Conservation (phyloP, 1,140 invertebrate species). For the Mactra quadrangularis region DNA sequence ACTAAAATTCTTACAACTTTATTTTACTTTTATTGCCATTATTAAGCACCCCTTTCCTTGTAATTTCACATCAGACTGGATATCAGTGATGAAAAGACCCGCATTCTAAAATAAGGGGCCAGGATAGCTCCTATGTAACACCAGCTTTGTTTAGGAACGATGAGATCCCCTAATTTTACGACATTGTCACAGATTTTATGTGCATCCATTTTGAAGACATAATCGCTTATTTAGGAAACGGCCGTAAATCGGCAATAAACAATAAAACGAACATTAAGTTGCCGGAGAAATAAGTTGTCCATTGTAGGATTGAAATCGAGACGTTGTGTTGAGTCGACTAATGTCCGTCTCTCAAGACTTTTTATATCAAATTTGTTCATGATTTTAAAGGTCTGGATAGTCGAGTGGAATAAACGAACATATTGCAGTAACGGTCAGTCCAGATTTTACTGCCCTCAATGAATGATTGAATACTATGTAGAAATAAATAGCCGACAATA, state of each 20-base stretch:
- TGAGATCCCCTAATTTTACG: conserved; percentile 54
- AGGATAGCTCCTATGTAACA: neutral
- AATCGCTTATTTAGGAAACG: conserved; percentile 59
- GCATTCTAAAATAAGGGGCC: conserved; percentile 35
- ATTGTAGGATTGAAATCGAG: conserved; percentile 20
- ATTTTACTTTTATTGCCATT: conserved; percentile 40
- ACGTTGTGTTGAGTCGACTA: conserved; percentile 22
- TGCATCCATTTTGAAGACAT: conserved; percentile 58
- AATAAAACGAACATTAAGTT: conserved; percentile 60
- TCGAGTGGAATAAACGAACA: conserved; percentile 2
- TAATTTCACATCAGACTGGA: conserved; percentile 42
- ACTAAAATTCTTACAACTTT: conserved; percentile 32
- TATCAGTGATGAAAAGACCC: conserved; percentile 34
- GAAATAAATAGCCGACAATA: conserved; percentile 28
- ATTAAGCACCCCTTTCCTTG: conserved; percentile 25
- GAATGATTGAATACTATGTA: conserved; percentile 51
- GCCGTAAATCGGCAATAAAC: conserved; percentile 60
- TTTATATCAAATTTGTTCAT: conserved; percentile 12
- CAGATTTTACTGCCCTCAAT: conserved; percentile 1
- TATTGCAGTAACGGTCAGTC: conserved; percentile 26
- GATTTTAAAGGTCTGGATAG: conserved; percentile 32
- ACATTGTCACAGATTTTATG: conserved; percentile 47
- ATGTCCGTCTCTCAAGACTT: conserved; percentile 38
- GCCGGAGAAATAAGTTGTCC: conserved; percentile 34
- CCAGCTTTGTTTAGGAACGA: conserved; percentile 7